Conservation (phyloP, 1,140 invertebrate genomes). For the Agrypnia vestita region DNA sequence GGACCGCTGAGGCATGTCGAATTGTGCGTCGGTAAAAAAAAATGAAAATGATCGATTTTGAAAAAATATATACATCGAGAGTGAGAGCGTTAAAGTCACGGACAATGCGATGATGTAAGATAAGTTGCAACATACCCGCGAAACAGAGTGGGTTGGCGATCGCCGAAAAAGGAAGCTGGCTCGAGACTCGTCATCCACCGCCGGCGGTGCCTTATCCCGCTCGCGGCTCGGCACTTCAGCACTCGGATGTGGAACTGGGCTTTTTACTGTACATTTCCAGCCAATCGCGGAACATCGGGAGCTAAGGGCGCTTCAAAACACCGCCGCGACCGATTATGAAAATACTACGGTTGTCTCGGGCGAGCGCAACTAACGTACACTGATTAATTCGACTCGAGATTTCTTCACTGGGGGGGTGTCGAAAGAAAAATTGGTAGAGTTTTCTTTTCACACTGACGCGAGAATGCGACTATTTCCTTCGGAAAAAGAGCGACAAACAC, state of each 20-base stretch:
- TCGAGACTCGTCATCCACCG: slow-evolving; percentile 40
- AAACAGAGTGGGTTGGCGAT: slow-evolving; percentile 43
- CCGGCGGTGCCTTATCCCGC: slow-evolving; percentile 3
- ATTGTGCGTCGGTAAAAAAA: not conserved
- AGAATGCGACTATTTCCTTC: slow-evolving; percentile 40
- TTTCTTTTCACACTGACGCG: slow-evolving; percentile 36
- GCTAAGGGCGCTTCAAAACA: not conserved
- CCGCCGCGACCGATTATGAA: not conserved
- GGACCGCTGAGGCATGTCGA: not conserved
- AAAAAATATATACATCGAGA: not conserved
- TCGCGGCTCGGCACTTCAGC: slow-evolving; percentile 17
- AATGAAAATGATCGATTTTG: not conserved
- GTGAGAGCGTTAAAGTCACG: slow-evolving; percentile 41
- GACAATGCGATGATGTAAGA: slow-evolving; percentile 47
- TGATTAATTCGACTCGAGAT: not conserved
- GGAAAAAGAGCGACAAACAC: slow-evolving; percentile 42
- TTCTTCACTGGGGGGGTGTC: not conserved
- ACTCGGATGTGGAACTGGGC: not conserved
- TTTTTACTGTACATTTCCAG: not conserved
- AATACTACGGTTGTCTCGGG: not conserved
- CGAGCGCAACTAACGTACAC: slow-evolving; percentile 3
- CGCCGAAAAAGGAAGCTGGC: slow-evolving; percentile 45
- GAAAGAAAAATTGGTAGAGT: slow-evolving; percentile 25
- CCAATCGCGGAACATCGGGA: not conserved
- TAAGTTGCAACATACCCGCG: slow-evolving; percentile 48